Evolutionary conservation across 2,888 invertebrate genomes (phyloP).

Genomic region (Rhabditoides inermis): DNA sequence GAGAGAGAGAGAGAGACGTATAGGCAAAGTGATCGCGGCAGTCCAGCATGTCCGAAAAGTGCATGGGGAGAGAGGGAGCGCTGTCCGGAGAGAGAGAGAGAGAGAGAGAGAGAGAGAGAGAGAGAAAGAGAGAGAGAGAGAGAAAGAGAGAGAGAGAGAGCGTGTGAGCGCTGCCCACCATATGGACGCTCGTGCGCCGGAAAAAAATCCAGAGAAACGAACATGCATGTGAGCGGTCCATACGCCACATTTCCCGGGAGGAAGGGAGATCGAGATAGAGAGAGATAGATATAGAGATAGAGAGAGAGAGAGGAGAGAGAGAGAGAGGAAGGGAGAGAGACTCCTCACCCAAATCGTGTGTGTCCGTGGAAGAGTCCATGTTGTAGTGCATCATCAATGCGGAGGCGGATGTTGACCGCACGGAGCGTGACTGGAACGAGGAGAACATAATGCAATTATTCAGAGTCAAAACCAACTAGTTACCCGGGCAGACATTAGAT

Average conservation of each 20-base stretch:
- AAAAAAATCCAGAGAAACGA: too few relatives aligned
- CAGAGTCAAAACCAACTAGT: too few relatives aligned
- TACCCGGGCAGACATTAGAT: too few relatives aligned
- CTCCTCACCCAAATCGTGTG: slow-evolving; percentile 29
- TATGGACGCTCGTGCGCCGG: too few relatives aligned
- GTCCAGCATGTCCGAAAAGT: neutral
- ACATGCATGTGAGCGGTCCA: neutral
- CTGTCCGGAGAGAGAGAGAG: neutral
- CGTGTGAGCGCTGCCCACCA: too few relatives aligned
- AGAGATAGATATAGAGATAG: too few relatives aligned
- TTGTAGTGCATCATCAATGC: slow-evolving; percentile 25
- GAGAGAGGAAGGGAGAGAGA: neutral
- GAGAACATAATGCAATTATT: neutral
- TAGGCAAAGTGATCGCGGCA: neutral
- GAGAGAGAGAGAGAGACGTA: too few relatives aligned
- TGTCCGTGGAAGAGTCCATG: slow-evolving; percentile 35
- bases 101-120: neutral
- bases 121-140: slow-evolving; percentile 3
- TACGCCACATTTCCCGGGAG: neutral
- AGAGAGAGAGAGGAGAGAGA: neutral
- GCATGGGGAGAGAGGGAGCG: neutral
- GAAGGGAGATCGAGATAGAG: too few relatives aligned
- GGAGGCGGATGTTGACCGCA: slow-evolving; percentile 30
- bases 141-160: too few relatives aligned
- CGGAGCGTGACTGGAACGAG: slow-evolving; percentile 27